Evolutionary conservation across 1,140 invertebrate genomes (phyloP).

Genomic region (Drosophila truncata): DNA sequence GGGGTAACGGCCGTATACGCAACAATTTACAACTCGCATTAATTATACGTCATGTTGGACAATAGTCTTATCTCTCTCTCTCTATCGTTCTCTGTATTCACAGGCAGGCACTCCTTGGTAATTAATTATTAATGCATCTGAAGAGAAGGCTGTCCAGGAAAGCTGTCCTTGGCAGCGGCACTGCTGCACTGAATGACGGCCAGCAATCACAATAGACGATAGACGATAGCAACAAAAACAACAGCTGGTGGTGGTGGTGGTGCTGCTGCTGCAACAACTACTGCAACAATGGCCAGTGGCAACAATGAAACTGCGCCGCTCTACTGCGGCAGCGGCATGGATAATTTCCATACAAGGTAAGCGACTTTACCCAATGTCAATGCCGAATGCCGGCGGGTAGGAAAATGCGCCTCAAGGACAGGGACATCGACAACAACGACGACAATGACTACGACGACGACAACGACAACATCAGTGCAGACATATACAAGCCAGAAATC

Average conservation of each 20-base stretch:
- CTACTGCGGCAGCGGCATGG: constrained; percentile 79
- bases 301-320: constrained; percentile 76
- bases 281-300: constrained; percentile 64
- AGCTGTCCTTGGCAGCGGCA: constrained; percentile 60
- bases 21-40: constrained; percentile 56
- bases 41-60: constrained; percentile 55
- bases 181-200: constrained; percentile 37
- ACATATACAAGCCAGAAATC: constrained; percentile 19
- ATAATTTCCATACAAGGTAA: constrained; percentile 81
- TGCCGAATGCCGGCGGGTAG: constrained; percentile 28
- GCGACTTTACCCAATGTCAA: constrained; percentile 45
- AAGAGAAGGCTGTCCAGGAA: constrained; percentile 20
- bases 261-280: constrained; percentile 11
- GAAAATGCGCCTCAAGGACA: constrained; percentile 49
- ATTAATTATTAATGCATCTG: constrained; percentile 72
- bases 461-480: constrained; percentile 7
- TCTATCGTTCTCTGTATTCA: constrained; percentile 1
- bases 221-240: constrained; percentile 28
- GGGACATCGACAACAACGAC: constrained; percentile 2
- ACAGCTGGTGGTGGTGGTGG: constrained; percentile 14
- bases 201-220: constrained; percentile 37
- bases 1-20: constrained; percentile 41
- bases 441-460: neutral
- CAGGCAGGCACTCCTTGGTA: constrained; percentile 32
- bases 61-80: constrained; percentile 4